Conservation (phyloP, 2,888 invertebrate genomes). For the Pilophorus perplexus region DNA sequence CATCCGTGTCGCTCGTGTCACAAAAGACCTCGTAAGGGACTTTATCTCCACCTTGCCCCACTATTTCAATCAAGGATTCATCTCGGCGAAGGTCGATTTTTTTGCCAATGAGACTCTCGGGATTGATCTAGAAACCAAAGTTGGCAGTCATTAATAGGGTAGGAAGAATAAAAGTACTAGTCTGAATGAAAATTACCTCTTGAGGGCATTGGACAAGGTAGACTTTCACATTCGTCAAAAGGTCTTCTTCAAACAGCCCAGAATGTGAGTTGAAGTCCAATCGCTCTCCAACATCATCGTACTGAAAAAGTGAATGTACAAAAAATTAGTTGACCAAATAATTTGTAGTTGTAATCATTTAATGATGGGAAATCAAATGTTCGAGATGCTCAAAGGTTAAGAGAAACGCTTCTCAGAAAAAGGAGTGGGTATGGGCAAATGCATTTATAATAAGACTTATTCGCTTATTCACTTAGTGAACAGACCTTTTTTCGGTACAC, state of each 20-base stretch:
- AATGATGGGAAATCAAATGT: too few species aligned
- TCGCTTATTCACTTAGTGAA: too few species aligned
- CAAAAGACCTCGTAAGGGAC: background rate
- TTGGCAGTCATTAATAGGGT: too few species aligned
- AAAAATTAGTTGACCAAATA: too few species aligned
- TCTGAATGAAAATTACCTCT: constrained; percentile 9
- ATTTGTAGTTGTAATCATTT: too few species aligned
- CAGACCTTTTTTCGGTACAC: too few species aligned
- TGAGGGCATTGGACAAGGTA: constrained; percentile 16
- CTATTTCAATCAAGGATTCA: background rate
- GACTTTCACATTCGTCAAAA: background rate
- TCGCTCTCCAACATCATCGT: background rate
- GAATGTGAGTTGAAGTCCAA: constrained; percentile 1
- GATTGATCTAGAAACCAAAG: constrained; percentile 15
- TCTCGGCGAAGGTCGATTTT: background rate
- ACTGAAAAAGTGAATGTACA: too few species aligned
- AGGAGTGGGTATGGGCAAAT: too few species aligned
- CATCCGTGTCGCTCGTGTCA: constrained; percentile 4
- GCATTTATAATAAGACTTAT: too few species aligned
- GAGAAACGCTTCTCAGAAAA: too few species aligned
- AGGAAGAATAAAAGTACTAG: too few species aligned
- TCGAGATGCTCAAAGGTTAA: too few species aligned
- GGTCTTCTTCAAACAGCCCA: constrained; percentile 15
- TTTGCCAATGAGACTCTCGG: background rate
- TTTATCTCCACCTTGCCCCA: background rate